phyloP scores from a whole-genome alignment of 2,797 vertebrate species.

The Dendrocincla fuliginosa region DNA sequence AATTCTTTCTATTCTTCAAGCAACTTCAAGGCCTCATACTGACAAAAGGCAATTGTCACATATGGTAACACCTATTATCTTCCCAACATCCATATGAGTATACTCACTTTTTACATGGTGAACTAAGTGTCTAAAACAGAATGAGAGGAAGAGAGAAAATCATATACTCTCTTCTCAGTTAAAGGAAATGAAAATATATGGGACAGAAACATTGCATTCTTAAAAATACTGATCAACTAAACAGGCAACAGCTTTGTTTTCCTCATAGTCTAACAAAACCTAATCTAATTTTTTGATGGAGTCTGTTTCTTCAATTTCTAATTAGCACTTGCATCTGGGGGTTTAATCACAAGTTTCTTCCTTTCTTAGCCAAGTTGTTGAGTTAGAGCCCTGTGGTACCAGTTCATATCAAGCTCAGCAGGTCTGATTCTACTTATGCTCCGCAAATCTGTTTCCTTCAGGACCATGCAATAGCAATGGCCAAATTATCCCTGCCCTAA shows the following conservation, averaged over 20 bases:
- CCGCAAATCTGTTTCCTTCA: neutral
- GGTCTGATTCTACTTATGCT: neutral
- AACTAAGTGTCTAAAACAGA: neutral
- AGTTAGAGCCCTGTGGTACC: neutral
- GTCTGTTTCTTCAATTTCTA: neutral
- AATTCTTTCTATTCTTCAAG: constrained; percentile 1
- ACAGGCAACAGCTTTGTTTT: neutral
- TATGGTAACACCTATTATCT: constrained; percentile 35
- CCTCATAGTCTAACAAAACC: neutral
- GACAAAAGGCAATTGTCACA: constrained; percentile 37
- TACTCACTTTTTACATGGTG: neutral
- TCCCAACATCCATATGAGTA: neutral
- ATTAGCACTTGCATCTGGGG: neutral
- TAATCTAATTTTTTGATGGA: neutral
- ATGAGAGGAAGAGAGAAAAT: neutral
- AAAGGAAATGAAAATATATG: neutral
- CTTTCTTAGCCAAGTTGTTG: neutral
- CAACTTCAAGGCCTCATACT: neutral
- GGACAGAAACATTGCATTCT: neutral
- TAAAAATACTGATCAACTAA: neutral
- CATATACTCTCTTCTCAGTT: neutral
- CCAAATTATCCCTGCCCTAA: neutral
- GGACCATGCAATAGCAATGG: neutral
- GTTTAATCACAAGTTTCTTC: neutral
- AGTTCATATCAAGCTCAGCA: neutral